These are phyloP conservation scores for Catharus bicknelli DNA, from an alignment of 2,113 vertebrate genomes.

Conservation along the genomic window DNA sequence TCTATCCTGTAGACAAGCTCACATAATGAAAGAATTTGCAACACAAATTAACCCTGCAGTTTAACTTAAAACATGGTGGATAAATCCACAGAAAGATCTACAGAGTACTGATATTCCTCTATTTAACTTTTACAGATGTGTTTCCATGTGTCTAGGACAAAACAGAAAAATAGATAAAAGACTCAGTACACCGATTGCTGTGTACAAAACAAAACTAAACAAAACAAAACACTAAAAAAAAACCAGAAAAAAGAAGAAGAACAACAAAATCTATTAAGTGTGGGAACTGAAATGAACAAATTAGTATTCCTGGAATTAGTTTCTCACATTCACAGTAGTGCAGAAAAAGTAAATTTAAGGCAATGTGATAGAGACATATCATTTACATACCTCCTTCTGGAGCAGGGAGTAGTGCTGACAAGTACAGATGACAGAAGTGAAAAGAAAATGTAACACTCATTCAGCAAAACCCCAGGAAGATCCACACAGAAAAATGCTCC, in stretches of 20 bases:
- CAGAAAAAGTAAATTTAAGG: neutral
- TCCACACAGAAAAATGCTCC: neutral
- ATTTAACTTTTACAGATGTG: neutral
- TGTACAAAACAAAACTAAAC: neutral
- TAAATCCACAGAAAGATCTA: neutral
- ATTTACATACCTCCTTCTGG: neutral
- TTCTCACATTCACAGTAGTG: neutral
- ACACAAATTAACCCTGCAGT: neutral
- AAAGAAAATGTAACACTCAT: neutral
- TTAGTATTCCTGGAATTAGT: neutral
- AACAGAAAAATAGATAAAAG: neutral
- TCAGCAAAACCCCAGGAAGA: neutral
- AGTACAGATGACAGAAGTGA: neutral
- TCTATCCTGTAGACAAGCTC: neutral
- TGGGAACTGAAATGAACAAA: neutral
- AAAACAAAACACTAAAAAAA: too few relatives aligned
- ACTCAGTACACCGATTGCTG: neutral
- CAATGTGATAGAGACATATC: neutral
- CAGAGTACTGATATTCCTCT: neutral
- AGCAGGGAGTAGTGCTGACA: neutral
- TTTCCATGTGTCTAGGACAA: neutral
- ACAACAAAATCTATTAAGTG: neutral
- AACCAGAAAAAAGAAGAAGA: rapidly evolving
- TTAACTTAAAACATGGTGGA: neutral
- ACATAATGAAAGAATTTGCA: neutral